Evolutionary conservation across 1,140 invertebrate genomes (phyloP), one percentile per base, ranked within the genome.

Genomic region (Drosophila persimilis): DNA sequence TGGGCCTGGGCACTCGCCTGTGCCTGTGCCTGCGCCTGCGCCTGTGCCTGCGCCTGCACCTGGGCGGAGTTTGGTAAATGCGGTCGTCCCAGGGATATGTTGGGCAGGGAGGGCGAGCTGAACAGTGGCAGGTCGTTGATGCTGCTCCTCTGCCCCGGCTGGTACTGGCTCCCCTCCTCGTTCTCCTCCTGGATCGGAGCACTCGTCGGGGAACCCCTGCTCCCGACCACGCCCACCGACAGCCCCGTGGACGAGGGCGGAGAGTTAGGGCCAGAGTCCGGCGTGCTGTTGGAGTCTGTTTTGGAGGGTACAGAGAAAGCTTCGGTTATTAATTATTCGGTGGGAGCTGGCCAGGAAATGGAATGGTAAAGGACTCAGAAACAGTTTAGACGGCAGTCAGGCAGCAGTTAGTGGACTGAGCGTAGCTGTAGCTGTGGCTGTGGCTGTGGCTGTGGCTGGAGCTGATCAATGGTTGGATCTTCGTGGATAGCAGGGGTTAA

Each of bases 21-120:
- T 1, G 29, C 65, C 20, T 20, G 20, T 20, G 20, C 20, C 20
- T 20, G 20, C 20, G 20, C 20, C 62, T 69, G 65, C 13, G 63
- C 61, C 20, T 15, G n/a, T 20, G 61, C 56, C 41, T 81, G 73
- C 80, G 92, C 78, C 84, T 92, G 58, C 77, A 91, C 66, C 88
- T 92, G 74, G 83, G 81, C 79, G 17, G 66, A 57, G 73, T 91
- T 90, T 39, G 93, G 92, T 77, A 94, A 94, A 84, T 95, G 95
- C 66, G 97, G 97, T 89, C 96, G 93, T 43, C 97, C 97, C 64
- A 99, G 92, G 43, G 97, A 98, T 81, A 99, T 99, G 92, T 99
- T 99, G 65, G 98, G 97, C 95, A 99, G 95, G 77, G 97, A 98
- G 41, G 98, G 97, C 78, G 97, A 98, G 79, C 97, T 97, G 92